phyloP scores from a whole-genome alignment of 1,140 invertebrate genomes.

The Drosophila sproati region DNA sequence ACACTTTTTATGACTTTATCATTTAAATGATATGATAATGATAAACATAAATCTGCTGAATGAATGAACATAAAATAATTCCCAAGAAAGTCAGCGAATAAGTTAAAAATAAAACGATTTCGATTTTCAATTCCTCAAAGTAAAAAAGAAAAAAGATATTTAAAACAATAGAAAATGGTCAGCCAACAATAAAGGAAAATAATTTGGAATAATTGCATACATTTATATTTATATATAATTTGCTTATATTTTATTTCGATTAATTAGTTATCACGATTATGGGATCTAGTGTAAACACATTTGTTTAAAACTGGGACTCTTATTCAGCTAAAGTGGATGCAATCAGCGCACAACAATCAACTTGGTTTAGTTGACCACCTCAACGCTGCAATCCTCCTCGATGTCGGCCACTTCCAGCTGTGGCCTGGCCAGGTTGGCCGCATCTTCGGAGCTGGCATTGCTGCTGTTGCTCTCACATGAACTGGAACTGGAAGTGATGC shows the following conservation, averaged over 20 bases:
- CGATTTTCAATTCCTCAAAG: too few species aligned
- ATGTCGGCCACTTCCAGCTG: conserved; percentile 41
- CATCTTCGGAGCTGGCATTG: conserved; percentile 40
- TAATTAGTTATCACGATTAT: conserved; percentile 42
- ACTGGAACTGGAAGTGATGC: conserved; percentile 62
- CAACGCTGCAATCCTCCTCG: conserved; percentile 74
- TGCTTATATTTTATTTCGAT: conserved; percentile 20
- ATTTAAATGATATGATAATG: too few species aligned
- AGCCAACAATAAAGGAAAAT: too few species aligned
- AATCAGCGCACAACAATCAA: background rate
- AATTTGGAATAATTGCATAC: background rate
- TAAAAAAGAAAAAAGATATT: too few species aligned
- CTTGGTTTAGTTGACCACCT: conserved; percentile 69
- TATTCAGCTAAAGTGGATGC: background rate
- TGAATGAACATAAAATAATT: too few species aligned
- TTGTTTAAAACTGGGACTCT: conserved; percentile 10
- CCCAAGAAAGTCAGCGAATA: too few species aligned
- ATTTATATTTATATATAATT: conserved; percentile 31
- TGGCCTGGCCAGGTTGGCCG: background rate
- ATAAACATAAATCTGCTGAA: too few species aligned
- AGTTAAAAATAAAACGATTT: too few species aligned
- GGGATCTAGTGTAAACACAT: conserved; percentile 8
- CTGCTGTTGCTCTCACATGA: conserved; percentile 60
- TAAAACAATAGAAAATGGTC: too few species aligned
- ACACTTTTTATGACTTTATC: too few species aligned